Conservation (phyloP, 2,797 vertebrate genomes). For the Epinephelus awoara region DNA sequence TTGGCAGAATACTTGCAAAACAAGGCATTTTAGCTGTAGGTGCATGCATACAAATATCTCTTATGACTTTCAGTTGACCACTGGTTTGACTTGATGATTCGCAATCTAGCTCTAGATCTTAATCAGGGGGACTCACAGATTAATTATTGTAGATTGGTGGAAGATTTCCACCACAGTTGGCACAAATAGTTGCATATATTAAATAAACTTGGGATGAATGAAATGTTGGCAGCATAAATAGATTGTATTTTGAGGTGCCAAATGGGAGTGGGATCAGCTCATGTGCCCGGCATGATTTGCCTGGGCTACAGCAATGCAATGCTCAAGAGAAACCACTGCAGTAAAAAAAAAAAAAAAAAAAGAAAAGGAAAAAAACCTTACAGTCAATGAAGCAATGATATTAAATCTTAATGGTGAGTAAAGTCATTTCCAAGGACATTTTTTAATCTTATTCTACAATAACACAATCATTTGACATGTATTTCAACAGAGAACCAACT, state of each 20-base stretch:
- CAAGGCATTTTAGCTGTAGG: background rate
- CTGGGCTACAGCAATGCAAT: slow-evolving; percentile 8
- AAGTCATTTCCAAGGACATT: background rate
- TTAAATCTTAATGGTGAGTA: background rate
- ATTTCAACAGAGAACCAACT: background rate
- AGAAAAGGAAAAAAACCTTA: background rate
- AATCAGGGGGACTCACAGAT: slow-evolving; percentile 40
- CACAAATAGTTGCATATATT: slow-evolving; percentile 43
- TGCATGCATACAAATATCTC: slow-evolving; percentile 20
- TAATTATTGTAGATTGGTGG: slow-evolving; percentile 53
- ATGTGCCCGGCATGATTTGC: background rate
- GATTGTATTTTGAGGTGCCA: slow-evolving; percentile 18
- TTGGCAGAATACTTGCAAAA: slow-evolving; percentile 16
- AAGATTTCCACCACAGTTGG: slow-evolving; percentile 46
- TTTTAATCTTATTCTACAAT: background rate
- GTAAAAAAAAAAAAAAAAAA: background rate
- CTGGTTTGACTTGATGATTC: slow-evolving; percentile 28
- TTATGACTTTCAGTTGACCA: slow-evolving; percentile 37
- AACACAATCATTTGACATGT: background rate
- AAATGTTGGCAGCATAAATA: slow-evolving; percentile 36
- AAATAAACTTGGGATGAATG: slow-evolving; percentile 42
- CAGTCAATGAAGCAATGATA: background rate
- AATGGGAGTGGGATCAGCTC: slow-evolving; percentile 17
- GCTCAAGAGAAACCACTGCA: background rate
- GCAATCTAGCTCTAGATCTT: slow-evolving; percentile 15